Conservation (phyloP, 2,797 vertebrate genomes). For the Halcyon badia region DNA sequence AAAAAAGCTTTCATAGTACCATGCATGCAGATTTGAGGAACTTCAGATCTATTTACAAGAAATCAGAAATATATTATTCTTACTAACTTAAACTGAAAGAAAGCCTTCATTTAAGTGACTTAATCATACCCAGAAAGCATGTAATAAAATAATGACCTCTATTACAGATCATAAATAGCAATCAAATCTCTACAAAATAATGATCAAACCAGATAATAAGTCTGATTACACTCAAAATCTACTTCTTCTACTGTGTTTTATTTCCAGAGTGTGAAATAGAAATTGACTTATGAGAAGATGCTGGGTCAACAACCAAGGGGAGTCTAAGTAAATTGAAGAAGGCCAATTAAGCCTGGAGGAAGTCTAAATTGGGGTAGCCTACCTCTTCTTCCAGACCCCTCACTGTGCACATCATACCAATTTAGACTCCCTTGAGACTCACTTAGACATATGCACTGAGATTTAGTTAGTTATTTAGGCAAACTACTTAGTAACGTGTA, state of each 20-base stretch:
- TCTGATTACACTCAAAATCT: constrained; percentile 79
- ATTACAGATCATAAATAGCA: constrained; percentile 81
- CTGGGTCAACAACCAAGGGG: constrained; percentile 44
- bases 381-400: constrained; percentile 10
- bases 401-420: background rate
- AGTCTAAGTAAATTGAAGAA: constrained; percentile 52
- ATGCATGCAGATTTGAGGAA: constrained; percentile 49
- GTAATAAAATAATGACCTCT: constrained; percentile 82
- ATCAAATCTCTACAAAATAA: constrained; percentile 79
- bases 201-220: constrained; percentile 82
- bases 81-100: constrained; percentile 74
- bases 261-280: constrained; percentile 71
- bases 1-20: constrained; percentile 37
- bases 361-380: constrained; percentile 23
- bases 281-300: constrained; percentile 62
- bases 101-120: constrained; percentile 79
- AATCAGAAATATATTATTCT: constrained; percentile 80
- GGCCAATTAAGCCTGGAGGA: constrained; percentile 45
- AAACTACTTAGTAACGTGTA: background rate
- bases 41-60: constrained; percentile 69
- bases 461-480: background rate
- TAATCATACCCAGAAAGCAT: constrained; percentile 77
- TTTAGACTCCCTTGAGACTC: background rate
- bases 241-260: constrained; percentile 70
- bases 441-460: background rate